These are phyloP conservation scores for Arrhopalites spinosus DNA, from an alignment of 2,888 invertebrate species.

Conservation along the genomic window DNA sequence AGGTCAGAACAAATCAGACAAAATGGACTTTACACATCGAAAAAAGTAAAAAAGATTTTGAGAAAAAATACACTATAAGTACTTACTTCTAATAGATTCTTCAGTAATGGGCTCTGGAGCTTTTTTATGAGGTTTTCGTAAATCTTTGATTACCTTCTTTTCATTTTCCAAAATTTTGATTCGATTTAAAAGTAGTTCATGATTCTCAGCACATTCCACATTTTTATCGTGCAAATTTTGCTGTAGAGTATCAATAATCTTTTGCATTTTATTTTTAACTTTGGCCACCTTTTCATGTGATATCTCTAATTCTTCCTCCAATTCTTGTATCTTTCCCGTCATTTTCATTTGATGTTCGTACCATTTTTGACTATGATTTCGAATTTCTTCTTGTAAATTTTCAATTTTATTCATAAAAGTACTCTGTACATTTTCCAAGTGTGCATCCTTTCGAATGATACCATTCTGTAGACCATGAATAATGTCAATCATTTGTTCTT, in stretches of 20 bases:
- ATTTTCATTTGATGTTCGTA: slow-evolving; percentile 40
- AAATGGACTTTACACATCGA: too few relatives aligned
- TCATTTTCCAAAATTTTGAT: slow-evolving; percentile 1
- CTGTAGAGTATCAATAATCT: slow-evolving; percentile 9
- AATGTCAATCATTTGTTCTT: slow-evolving; percentile 33
- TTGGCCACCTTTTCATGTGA: slow-evolving; percentile 29
- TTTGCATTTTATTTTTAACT: slow-evolving; percentile 25
- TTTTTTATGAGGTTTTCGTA: neutral
- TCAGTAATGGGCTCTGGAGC: neutral
- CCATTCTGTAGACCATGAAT: slow-evolving; percentile 23
- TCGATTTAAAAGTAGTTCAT: neutral
- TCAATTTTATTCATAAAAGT: slow-evolving; percentile 38
- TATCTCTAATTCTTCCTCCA: slow-evolving; percentile 43
- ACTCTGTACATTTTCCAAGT: slow-evolving; percentile 36
- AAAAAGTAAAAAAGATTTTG: too few relatives aligned
- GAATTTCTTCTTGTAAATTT: slow-evolving; percentile 40
- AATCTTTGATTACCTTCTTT: neutral
- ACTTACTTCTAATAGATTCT: slow-evolving; percentile 3
- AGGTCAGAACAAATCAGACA: too few relatives aligned
- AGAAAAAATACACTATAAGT: neutral
- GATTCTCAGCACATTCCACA: slow-evolving; percentile 1
- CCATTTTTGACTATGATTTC: slow-evolving; percentile 37
- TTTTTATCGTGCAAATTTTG: slow-evolving; percentile 10
- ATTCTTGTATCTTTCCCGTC: slow-evolving; percentile 36
- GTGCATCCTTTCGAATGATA: slow-evolving; percentile 27